Conservation (phyloP, 64 coral and sea anemone species). For the Montipora cactus region DNA sequence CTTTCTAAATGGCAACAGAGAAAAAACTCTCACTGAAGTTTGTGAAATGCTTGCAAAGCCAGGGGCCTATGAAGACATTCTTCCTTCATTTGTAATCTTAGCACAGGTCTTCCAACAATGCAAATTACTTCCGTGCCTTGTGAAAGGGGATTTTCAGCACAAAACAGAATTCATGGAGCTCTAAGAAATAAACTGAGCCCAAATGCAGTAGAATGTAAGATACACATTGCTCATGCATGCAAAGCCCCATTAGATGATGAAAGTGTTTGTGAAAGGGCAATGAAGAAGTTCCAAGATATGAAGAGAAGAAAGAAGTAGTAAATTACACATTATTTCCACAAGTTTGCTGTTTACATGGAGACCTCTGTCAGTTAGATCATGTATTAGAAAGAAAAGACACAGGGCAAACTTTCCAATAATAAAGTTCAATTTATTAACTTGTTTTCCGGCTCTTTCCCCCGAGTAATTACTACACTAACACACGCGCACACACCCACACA, state of each 20-base stretch:
- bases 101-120: neutral
- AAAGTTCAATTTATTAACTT: too few relatives aligned
- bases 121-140: neutral
- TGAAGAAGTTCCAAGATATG: conserved; percentile 3
- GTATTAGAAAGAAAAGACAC: too few relatives aligned
- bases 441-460: too few relatives aligned
- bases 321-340: neutral
- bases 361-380: too few relatives aligned
- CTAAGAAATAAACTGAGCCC: conserved; percentile 5
- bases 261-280: conserved; percentile 40
- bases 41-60: conserved; percentile 6
- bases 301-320: conserved; percentile 47
- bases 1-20: neutral
- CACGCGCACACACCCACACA: too few relatives aligned
- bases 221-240: neutral
- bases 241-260: neutral
- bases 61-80: neutral
- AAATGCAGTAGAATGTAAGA: neutral
- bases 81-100: neutral
- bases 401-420: too few relatives aligned
- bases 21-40: neutral
- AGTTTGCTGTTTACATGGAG: neutral
- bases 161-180: conserved; percentile 5
- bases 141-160: neutral
- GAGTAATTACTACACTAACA: too few relatives aligned